Evolutionary conservation across 2,888 invertebrate species (phyloP).

Genomic region (Coleophora flavipennella): DNA sequence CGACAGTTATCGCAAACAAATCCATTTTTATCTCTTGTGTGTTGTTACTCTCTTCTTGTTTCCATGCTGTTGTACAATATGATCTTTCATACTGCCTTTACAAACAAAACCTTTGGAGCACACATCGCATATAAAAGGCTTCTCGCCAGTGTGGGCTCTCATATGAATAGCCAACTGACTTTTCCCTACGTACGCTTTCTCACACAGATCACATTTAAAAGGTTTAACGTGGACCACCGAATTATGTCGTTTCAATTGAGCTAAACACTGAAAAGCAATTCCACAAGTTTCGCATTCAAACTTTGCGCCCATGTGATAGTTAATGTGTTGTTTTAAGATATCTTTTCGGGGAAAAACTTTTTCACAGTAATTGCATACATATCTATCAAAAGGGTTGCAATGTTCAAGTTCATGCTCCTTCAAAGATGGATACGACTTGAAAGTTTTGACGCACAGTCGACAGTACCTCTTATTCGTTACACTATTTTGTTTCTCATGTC

Average conservation of each 20-base stretch:
- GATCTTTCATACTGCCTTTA: too few relatives aligned
- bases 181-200: conserved; percentile 18
- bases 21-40: too few relatives aligned
- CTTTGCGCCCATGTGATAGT: conserved; percentile 17
- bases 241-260: conserved; percentile 18
- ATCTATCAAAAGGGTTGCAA: too few relatives aligned
- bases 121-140: conserved; percentile 15
- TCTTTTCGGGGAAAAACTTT: conserved; percentile 14
- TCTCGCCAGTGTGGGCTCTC: conserved; percentile 16
- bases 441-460: too few relatives aligned
- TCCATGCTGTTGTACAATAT: too few relatives aligned
- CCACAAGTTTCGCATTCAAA: conserved; percentile 22
- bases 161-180: conserved; percentile 19
- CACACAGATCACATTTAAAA: conserved; percentile 18
- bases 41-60: too few relatives aligned
- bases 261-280: conserved; percentile 15
- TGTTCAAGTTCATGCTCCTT: too few relatives aligned
- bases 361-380: too few relatives aligned
- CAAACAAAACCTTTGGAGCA: conserved; percentile 10
- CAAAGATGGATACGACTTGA: too few relatives aligned
- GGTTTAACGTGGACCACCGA: conserved; percentile 18
- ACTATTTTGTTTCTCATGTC: too few relatives aligned
- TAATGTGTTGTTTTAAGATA: conserved; percentile 14
- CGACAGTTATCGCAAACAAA: too few relatives aligned
- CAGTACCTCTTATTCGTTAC: too few relatives aligned